Evolutionary conservation across 2,113 vertebrate genomes (phyloP).

Genomic region (Cariama cristata): DNA sequence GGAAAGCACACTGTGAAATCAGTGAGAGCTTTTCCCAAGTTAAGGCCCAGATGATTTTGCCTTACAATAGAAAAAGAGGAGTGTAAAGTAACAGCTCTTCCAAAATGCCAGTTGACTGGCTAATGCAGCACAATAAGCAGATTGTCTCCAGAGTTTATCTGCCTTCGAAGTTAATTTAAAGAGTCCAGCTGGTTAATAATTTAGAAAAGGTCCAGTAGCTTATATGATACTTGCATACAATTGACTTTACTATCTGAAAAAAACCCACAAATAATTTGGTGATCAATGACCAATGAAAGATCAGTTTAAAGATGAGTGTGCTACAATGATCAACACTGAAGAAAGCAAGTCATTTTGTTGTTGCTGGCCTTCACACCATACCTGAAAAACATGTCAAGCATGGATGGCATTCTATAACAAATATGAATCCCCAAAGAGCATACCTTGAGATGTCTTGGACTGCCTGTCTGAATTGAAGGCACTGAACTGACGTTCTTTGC

Average conservation of each 20-base stretch:
- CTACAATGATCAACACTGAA: background rate
- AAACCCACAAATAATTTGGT: accelerated
- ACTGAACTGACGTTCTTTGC: background rate
- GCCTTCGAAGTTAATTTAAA: background rate
- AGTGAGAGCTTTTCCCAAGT: background rate
- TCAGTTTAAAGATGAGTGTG: background rate
- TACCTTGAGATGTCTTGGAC: background rate
- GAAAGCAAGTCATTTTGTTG: accelerated
- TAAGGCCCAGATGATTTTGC: background rate
- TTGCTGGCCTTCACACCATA: background rate
- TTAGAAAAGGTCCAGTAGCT: background rate
- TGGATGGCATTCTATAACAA: background rate
- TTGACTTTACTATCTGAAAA: background rate
- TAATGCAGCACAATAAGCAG: background rate
- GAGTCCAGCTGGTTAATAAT: background rate
- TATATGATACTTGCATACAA: background rate
- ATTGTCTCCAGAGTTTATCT: background rate
- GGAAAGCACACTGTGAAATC: background rate
- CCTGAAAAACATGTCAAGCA: background rate
- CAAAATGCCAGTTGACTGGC: background rate
- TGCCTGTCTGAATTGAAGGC: background rate
- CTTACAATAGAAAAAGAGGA: background rate
- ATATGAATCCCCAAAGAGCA: background rate
- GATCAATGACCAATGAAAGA: background rate
- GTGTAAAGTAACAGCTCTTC: background rate